Evolutionary conservation across 2,797 vertebrate genomes (phyloP), one percentile per base, ranked within the genome.

Genomic region (Mycteria americana): DNA sequence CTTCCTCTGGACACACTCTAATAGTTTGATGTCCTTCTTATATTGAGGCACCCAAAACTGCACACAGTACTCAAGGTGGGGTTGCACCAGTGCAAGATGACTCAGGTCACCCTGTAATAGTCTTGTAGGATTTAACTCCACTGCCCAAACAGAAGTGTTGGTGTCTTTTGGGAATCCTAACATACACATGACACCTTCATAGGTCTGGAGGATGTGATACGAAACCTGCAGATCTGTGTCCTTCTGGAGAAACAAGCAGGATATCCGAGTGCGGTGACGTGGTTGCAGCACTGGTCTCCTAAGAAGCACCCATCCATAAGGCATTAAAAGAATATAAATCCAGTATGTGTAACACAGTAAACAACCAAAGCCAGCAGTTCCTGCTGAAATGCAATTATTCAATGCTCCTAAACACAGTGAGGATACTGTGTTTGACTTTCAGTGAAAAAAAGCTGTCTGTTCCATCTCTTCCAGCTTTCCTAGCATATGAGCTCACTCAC

Each of bases 151-250:
- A n/a, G 35, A 57, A 56, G 11, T 5, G 11, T 24, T 60, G n/a
- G 10, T 64, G 27, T 12, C 2, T 2, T 62, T 70, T 81, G 15
- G 45, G 39, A 72, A 39, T 17, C 19, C 15, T 51, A 46, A 51
- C 0, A 0, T 37, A 27, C 5, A 2, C 14, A 4, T 33, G 19
- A 43, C 7, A 74, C 18, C 9, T 57, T 33, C 43, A 28, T 4
- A 59, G 22, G 18, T 45, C 21, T 57, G 33, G 56, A 2, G 7
- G 33, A 43, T 48, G 18, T 30, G 57, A 30, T 14, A 41, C 2
- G 3, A 83, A 76, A 70, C 10, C 43, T 82, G 10, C 33, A 72
- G 7, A 15, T 9, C 27, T n/a, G 4, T 33, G n/a, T 23, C 10
- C 18, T 79, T 67, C 50, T 24, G 48, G 63, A 57, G 28, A 74